Conservation (phyloP, 2,888 invertebrate genomes). For the Hoplodrina ambigua region DNA sequence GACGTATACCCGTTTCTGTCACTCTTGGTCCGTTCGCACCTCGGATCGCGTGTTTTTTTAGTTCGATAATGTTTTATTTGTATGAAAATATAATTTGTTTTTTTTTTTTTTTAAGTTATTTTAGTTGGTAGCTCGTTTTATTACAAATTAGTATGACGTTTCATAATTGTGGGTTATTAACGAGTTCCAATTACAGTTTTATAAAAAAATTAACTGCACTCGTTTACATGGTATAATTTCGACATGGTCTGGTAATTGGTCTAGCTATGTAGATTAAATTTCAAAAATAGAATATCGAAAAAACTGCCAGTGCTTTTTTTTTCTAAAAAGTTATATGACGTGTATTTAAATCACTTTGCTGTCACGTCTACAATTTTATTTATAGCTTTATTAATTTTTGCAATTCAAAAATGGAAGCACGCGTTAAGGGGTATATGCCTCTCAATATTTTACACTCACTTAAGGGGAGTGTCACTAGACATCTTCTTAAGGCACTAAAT, state of each 20-base stretch:
- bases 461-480: conserved; percentile 66
- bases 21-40: conserved; percentile 65
- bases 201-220: conserved; percentile 7
- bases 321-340: conserved; percentile 12
- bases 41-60: conserved; percentile 47
- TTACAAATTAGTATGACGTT: conserved; percentile 27
- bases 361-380: conserved; percentile 47
- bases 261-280: neutral
- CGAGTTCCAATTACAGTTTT: conserved; percentile 8
- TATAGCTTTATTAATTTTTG: conserved; percentile 52
- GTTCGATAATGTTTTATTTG: conserved; percentile 42
- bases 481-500: conserved; percentile 79
- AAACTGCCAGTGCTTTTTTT: neutral
- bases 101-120: conserved; percentile 15
- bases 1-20: conserved; percentile 82
- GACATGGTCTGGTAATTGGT: conserved; percentile 4
- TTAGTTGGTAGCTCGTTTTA: neutral
- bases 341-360: conserved; percentile 30
- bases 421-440: conserved; percentile 41
- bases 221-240: neutral
- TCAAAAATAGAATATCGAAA: conserved; percentile 13
- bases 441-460: conserved; percentile 45
- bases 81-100: conserved; percentile 45
- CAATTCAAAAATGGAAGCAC: conserved; percentile 25
- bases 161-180: conserved; percentile 18